Base-by-base conservation (phyloP, 2,888 invertebrate genomes). In the Zhengitettix transpicula region DNA sequence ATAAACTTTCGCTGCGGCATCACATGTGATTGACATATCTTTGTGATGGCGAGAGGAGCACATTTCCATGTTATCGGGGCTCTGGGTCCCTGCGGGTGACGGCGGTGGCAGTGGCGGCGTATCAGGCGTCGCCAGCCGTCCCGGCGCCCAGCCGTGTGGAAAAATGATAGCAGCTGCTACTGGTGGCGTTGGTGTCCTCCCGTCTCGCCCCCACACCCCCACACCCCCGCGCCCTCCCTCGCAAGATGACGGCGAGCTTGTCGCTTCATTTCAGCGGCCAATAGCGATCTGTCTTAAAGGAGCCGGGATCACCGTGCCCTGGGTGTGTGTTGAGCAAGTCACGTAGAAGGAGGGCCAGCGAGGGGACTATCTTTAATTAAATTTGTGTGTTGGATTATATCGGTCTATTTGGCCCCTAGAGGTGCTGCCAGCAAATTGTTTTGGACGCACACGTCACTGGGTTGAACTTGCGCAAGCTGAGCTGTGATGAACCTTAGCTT, bases 21-120 rank as follows among this genome's bases (percentile, higher is more conserved):
- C 57, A 54, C 57, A 56, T 58, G 58, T 63, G 63, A 63, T 60
- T 61, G 63, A 63, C 63, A 55, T 63, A 61, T 63, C 61, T 63
- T 58, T 55, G 60, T 59, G 42, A 40, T 53, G 56, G 55, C 55
- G n/a, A 41, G 58, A 53, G 53, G 42, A 16, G 58, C 42, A 44
- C 42, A 61, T 61, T 61, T 61, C 58, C 61, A 61, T 61, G 62
- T 61, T 61, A 63, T 63, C 61, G 55, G 60, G 28, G 28, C 56
- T 47, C 53, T 55, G 61, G 56, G 52, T 51, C 56, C 42, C 54
- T 40, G 40, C 55, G 41, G 42, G 60, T 40, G 44, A 40, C 52
- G 55, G 64, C 57, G 56, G 58, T 60, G 55, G 58, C 58, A 17
- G 60, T 52, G 60, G 55, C 53, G 53, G 51, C 42, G 57, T 42